Conservation (phyloP, 1,140 invertebrate genomes). For the Drosophila chauvacae region DNA sequence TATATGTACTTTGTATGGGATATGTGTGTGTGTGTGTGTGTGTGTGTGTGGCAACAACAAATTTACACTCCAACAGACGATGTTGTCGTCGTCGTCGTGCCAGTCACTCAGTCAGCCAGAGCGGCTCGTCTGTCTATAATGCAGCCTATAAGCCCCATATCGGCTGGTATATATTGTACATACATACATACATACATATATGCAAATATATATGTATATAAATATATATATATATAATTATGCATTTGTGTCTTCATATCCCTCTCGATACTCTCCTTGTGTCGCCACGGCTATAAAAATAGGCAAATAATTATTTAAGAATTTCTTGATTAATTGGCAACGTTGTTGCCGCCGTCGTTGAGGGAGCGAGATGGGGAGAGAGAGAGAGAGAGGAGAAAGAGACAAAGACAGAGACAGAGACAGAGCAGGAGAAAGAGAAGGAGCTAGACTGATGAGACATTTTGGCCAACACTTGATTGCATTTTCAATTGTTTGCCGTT, state of each 20-base stretch:
- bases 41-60: constrained; percentile 54
- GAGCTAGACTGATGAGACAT: constrained; percentile 49
- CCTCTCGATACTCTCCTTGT: constrained; percentile 24
- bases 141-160: constrained; percentile 36
- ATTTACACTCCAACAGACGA: constrained; percentile 80
- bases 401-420: not conserved
- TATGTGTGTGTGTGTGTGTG: constrained; percentile 1
- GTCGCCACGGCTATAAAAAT: constrained; percentile 70
- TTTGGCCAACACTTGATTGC: constrained; percentile 81
- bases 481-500: constrained; percentile 82
- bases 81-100: constrained; percentile 57
- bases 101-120: constrained; percentile 77
- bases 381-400: not conserved
- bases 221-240: not conserved
- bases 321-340: constrained; percentile 84
- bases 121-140: constrained; percentile 65
- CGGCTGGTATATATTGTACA: constrained; percentile 13
- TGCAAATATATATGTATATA: not conserved
- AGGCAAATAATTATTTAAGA: constrained; percentile 84
- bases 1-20: constrained; percentile 48
- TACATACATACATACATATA: not conserved
- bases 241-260: constrained; percentile 36
- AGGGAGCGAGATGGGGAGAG: constrained; percentile 7
- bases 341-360: constrained; percentile 61
- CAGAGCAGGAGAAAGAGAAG: not conserved